Percentiles rank a stretch among this genome's conserved stretches.
Evolutionary conservation across 2,797 vertebrate species (phyloP).

Genomic region (Falco rusticolus): DNA sequence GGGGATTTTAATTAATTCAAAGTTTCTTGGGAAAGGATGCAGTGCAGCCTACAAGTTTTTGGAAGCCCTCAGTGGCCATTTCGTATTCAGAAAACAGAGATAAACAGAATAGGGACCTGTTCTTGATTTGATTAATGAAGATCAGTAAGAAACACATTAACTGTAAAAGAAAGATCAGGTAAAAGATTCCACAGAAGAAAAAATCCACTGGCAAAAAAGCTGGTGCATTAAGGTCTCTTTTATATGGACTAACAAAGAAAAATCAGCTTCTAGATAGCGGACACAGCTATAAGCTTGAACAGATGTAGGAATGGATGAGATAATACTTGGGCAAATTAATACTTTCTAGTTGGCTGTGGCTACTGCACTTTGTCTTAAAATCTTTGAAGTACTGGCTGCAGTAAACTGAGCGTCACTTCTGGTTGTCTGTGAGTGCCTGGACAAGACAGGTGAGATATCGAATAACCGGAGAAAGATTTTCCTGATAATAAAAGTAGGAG

Average conservation of each 20-base stretch:
- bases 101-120: neutral
- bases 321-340: neutral
- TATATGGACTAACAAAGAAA: neutral
- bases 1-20: neutral
- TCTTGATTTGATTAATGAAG: neutral
- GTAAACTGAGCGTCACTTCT: neutral
- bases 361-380: neutral
- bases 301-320: neutral
- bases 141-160: neutral
- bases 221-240: neutral
- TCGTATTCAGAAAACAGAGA: neutral
- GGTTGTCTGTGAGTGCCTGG: neutral
- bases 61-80: neutral
- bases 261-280: neutral
- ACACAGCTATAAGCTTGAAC: neutral
- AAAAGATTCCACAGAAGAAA: neutral
- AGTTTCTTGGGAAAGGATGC: neutral
- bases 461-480: neutral
- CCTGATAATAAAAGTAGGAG: neutral
- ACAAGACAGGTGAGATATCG: neutral
- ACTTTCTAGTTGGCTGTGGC: accelerated
- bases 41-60: neutral
- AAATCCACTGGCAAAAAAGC: neutral
- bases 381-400: neutral
- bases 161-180: neutral